Evolutionary conservation across 2,888 invertebrate species (phyloP).

Genomic region (Philhelius pedissequus): DNA sequence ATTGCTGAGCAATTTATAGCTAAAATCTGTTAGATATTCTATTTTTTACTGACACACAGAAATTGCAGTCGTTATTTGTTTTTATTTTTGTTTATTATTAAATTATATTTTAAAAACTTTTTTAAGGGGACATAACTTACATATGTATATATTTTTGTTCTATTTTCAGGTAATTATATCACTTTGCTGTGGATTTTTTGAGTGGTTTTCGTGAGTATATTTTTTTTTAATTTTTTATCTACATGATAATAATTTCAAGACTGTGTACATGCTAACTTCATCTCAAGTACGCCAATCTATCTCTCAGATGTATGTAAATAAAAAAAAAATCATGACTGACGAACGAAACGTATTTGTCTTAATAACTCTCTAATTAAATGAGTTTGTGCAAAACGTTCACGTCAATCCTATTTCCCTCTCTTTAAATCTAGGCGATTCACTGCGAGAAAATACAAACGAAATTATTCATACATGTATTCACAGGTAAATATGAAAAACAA

Average conservation of each 20-base stretch:
- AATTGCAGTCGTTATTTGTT: background rate
- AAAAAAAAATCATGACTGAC: background rate
- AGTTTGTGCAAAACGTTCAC: slow-evolving; percentile 35
- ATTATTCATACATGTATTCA: background rate
- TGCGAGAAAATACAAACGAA: background rate
- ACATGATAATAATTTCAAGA: slow-evolving; percentile 11
- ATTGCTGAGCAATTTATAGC: slow-evolving; percentile 48
- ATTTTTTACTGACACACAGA: slow-evolving; percentile 1
- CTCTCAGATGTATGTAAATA: background rate
- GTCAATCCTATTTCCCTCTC: background rate
- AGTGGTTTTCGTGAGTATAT: slow-evolving; percentile 9
- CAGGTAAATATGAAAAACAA: slow-evolving; percentile 23
- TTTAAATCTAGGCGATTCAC: slow-evolving; percentile 45
- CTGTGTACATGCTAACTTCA: background rate
- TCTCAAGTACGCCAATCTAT: background rate
- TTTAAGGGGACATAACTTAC: background rate
- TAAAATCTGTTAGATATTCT: background rate
- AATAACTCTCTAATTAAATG: slow-evolving; percentile 45
- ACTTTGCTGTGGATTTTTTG: background rate
- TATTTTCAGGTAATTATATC: slow-evolving; percentile 46
- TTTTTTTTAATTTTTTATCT: slow-evolving; percentile 2
- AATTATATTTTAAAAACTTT: background rate
- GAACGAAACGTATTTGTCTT: slow-evolving; percentile 25
- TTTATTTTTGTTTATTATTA: background rate
- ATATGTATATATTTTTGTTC: background rate